These are phyloP conservation scores for Lithobates sylvaticus DNA, from an alignment of 2,797 vertebrate species.

Conservation along the genomic window DNA sequence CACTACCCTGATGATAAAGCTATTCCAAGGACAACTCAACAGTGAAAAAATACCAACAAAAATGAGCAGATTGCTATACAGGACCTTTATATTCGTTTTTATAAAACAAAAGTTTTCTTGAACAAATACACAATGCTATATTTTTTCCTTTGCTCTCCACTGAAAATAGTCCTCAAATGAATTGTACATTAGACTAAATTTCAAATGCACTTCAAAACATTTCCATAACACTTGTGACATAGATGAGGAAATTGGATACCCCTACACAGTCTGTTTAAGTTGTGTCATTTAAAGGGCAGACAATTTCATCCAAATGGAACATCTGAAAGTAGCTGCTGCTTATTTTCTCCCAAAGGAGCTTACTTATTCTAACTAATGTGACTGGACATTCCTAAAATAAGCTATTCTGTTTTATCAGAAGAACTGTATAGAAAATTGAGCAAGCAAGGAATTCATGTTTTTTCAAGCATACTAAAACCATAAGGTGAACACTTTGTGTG, in stretches of 20 bases:
- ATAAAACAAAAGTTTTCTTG: no score
- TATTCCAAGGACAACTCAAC: no score
- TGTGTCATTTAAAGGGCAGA: conserved; percentile 32
- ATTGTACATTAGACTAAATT: conserved; percentile 5
- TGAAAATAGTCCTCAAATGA: not conserved
- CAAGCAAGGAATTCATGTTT: conserved; percentile 11
- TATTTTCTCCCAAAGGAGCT: conserved; percentile 15
- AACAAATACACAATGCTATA: no score
- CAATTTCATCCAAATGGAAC: conserved; percentile 25
- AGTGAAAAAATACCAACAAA: no score
- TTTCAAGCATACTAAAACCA: conserved; percentile 8
- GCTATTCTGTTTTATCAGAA: conserved; percentile 6
- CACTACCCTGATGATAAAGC: no score
- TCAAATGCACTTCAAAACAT: conserved; percentile 2
- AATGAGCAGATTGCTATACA: no score
- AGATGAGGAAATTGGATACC: conserved; percentile 9
- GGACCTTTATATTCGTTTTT: no score
- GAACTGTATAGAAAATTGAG: not conserved
- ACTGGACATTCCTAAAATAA: conserved; percentile 35
- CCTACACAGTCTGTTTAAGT: conserved; percentile 1
- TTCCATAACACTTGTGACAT: conserved; percentile 12
- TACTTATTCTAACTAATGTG: conserved; percentile 30
- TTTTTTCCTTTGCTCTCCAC: no score
- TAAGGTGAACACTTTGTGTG: conserved; percentile 5
- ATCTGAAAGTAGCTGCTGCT: conserved; percentile 32